Evolutionary conservation across 2,797 vertebrate genomes (phyloP), one percentile per base, ranked within the genome.

Genomic region (Pipistrellus nathusii): DNA sequence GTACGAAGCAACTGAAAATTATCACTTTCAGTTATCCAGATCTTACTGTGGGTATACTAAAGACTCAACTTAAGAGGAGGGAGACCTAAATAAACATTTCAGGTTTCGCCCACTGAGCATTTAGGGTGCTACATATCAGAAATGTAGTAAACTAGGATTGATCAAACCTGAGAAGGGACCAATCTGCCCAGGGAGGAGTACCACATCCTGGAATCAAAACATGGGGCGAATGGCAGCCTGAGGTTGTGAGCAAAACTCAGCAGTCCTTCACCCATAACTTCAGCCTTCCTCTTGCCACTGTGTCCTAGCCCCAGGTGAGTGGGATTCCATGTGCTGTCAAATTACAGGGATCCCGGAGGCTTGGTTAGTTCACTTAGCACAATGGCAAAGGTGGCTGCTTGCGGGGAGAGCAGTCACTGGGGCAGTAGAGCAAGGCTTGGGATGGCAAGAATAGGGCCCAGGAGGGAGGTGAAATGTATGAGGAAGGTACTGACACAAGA

Each of bases 81-180:
- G 21, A 69, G 32, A 66, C 2, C 30, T 57, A 57, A n/a, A n/a
- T n/a, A n/a, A n/a, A n/a, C 35, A 73, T 62, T 88, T 86, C 32
- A 46, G n/a, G 87, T 53, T 80, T 88, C 88, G 55, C 38, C 55
- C 35, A 64, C 69, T 83, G 62, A 64, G 44, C 48, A 82, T 32
- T 83, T 55, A 68, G 46, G 71, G 23, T 13, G 9, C 10, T 11
- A 64, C 27, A 48, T 48, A 48, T 48, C 13, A 48, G 46, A 48
- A 84, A 62, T 41, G 1, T 13, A 64, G 76, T 18, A 72, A 81
- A 38, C 25, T 15, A 20, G 9, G 3, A 5, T 4, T 66, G 64
- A 82, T 53, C 10, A 59, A 38, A 21, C 8, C 17, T 14, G 7
- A 51, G 62, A 72, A 53, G 38, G 27, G 27, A 53, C 1, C n/a